These are phyloP conservation scores for Notarius quadriscutis DNA, from an alignment of 2,113 vertebrate species.

Conservation along the genomic window DNA sequence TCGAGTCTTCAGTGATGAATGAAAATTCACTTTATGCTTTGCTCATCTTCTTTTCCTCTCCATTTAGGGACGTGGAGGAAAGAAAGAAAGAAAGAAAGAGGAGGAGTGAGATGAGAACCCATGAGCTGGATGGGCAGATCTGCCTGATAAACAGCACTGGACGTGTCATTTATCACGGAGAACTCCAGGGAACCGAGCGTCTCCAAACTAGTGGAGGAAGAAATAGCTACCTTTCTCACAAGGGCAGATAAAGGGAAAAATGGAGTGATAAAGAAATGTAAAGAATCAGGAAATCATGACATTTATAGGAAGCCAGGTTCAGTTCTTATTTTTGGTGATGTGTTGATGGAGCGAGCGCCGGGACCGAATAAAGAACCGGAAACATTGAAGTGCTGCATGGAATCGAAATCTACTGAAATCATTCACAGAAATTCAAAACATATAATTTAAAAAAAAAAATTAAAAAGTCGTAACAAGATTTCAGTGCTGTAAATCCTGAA, in stretches of 20 bases:
- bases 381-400: background rate
- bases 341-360: background rate
- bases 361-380: background rate
- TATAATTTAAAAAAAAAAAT: background rate
- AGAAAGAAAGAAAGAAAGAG: background rate
- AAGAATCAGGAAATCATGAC: background rate
- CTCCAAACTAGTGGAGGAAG: slow-evolving; percentile 22
- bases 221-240: slow-evolving; percentile 23
- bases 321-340: background rate
- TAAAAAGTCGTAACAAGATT: background rate
- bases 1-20: background rate
- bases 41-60: background rate
- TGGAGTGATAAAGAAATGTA: no score
- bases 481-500: no score
- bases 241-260: slow-evolving; percentile 4
- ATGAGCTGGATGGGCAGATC: background rate
- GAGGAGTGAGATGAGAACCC: slow-evolving; percentile 3
- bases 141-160: slow-evolving; percentile 16
- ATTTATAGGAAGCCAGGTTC: background rate
- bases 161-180: slow-evolving; percentile 21
- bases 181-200: slow-evolving; percentile 1
- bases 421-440: background rate
- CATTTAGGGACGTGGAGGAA: background rate
- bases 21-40: background rate
- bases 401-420: background rate